phyloP scores from a whole-genome alignment of 2,113 vertebrate genomes.

The Burhinus bistriatus region DNA sequence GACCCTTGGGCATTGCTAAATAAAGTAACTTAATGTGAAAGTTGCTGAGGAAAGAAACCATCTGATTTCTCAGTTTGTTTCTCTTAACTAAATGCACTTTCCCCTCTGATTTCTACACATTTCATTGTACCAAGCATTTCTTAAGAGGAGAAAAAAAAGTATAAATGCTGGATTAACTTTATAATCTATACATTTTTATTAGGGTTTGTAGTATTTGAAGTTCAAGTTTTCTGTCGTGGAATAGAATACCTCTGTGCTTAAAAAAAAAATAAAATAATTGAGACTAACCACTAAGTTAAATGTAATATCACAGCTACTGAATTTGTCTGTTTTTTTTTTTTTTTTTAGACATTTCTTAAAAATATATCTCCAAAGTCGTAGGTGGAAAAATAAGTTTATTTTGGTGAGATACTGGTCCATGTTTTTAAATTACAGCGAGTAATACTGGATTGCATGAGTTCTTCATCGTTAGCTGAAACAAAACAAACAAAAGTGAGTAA shows the following conservation, averaged over 20 bases:
- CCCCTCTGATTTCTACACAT: not conserved
- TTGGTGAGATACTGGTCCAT: not conserved
- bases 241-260: not conserved
- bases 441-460: not conserved
- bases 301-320: not conserved
- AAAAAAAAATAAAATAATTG: not conserved
- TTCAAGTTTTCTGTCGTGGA: not conserved
- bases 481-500: not conserved
- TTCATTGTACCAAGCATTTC: not conserved
- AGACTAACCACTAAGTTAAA: not conserved
- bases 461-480: not conserved
- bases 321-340: not conserved
- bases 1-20: conserved; percentile 1
- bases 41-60: not conserved
- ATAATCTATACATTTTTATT: not conserved
- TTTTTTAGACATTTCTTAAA: not conserved
- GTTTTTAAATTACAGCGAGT: not conserved
- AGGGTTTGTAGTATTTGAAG: not conserved
- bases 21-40: conserved; percentile 6
- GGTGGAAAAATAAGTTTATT: not conserved
- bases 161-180: not conserved
- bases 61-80: not conserved
- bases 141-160: not conserved
- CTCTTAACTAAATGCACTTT: not conserved
- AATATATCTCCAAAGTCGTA: not conserved